Base-by-base conservation (phyloP, 2,797 vertebrate species). In the Astyanax mexicanus region DNA sequence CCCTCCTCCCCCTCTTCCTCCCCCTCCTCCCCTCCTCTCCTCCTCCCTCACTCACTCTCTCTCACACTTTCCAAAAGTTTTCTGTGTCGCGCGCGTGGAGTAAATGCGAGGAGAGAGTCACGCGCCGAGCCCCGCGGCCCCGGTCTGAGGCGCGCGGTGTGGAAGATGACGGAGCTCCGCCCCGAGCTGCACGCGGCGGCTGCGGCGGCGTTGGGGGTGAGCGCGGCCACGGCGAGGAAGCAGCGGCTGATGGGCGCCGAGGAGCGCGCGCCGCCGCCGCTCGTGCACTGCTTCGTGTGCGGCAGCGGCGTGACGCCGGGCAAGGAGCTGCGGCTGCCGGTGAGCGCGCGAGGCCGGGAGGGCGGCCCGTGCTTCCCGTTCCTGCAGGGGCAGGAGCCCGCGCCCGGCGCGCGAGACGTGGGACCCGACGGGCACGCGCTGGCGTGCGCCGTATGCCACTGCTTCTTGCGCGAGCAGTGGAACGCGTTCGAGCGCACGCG, bases 401-500 rank as follows among this genome's bases (percentile, higher is more conserved):
- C 96, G 27, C 97, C 97, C 72, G 96, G 96, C 54, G 97, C 96
- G 76, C 93, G 91, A 72, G 95, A 90, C 75, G 84, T 96, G 80
- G 91, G 88, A 82, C 85, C 94, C 79, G 96, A 96, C 67, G 97
- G 97, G 76, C 92, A 94, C 69, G 94, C 94, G 74, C 84, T 94
- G 87, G 96, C 95, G 78, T 98, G 96, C 91, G 95, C 96, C 13
- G 97, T 98, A 83, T 98, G 97, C 90, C 95, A 95, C 92, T 96
- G 95, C 84, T 98, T 98, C 82, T 90, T 98, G 80, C 90, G 92
- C 74, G 97, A 97, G 89, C 97, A 98, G 95, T 98, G 96, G 97
- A 96, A 95, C 88, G 93, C 96, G 19, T 98, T 97, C 91, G 96
- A 98, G 92, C 93, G 96, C 86, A 95, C 91, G 89, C 93, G 96